Percentiles rank a stretch among this genome's conserved stretches.
phyloP scores from a whole-genome alignment of 2,113 vertebrate genomes.

The Triplophysa siluroides region DNA sequence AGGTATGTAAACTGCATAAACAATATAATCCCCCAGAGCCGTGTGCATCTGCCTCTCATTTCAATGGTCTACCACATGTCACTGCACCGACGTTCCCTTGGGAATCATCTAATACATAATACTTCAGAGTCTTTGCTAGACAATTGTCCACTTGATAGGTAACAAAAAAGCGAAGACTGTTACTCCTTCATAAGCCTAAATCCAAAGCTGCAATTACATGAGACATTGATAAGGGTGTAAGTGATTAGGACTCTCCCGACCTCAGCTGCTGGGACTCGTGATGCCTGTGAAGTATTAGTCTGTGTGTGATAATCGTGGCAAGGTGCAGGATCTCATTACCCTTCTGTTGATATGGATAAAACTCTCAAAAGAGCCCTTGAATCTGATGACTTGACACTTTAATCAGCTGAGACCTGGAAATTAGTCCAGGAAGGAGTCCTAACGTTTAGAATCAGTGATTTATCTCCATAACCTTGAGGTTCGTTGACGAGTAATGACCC shows the following conservation, averaged over 20 bases:
- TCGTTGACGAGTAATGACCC: constrained; percentile 36
- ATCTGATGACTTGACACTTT: constrained; percentile 46
- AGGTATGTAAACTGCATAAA: too few species aligned
- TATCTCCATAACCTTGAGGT: constrained; percentile 51
- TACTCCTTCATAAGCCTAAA: neutral
- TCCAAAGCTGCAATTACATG: constrained; percentile 24
- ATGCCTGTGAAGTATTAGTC: constrained; percentile 5
- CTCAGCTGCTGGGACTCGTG: neutral
- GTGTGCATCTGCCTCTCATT: too few species aligned
- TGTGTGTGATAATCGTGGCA: constrained; percentile 32
- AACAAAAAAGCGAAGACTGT: neutral
- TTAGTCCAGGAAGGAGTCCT: constrained; percentile 48
- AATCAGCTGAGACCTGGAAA: constrained; percentile 39
- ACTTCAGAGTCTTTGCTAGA: too few species aligned
- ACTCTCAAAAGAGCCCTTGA: constrained; percentile 46
- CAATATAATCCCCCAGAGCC: too few species aligned
- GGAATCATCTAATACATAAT: neutral
- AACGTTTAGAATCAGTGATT: constrained; percentile 44
- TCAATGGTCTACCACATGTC: too few species aligned
- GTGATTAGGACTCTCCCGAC: neutral
- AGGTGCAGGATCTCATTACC: constrained; percentile 41
- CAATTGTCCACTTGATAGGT: neutral
- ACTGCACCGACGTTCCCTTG: too few species aligned
- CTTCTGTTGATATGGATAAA: constrained; percentile 32
- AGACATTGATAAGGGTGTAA: constrained; percentile 33